Base-by-base conservation (phyloP, 1,140 invertebrate genomes). In the Manduca sexta region DNA sequence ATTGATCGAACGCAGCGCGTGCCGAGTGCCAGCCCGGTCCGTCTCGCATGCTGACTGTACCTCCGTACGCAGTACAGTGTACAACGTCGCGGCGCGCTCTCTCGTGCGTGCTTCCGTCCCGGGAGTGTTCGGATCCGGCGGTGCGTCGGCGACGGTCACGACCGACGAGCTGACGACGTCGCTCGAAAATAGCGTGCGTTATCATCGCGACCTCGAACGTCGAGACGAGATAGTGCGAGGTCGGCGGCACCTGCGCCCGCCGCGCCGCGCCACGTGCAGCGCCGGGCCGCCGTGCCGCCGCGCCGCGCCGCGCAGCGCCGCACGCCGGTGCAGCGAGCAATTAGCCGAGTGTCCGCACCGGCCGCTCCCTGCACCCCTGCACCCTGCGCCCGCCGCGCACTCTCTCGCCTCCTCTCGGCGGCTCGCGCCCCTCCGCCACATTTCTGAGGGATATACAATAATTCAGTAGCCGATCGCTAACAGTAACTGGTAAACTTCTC, bases 221-320 rank as follows among this genome's bases (percentile, higher is more conserved):
- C 78, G 74, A 74, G 80, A 80, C 80, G 71, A 79, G 79, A 84
- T 81, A 80, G 68, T 64, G 72, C 74, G 75, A 81, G 79, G 77
- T 82, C 78, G 79, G 59, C 83, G 78, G 72, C 78, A 83, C 81
- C 77, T 82, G 76, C 68, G 21, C 21, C 4, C 21, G n/a, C 70
- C 67, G 68, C 65, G 65, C 55, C 66, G 52, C 65, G 66, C 77
- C 78, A 74, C 73, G 72, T 78, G 74, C 71, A 59, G n/a, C n/a
- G n/a, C n/a, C n/a, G n/a, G n/a, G n/a, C n/a, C n/a, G n/a, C n/a
- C n/a, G n/a, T n/a, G n/a, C n/a, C n/a, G n/a, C n/a, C n/a, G n/a
- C n/a, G n/a, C n/a, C 64, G 21, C 21, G 21, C 21, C 21, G 21
- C 21, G 21, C 21, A 5, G 4, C 8, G 21, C 1, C 8, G 15